phyloP scores from a whole-genome alignment of 2,113 vertebrate species.

The Harpagus bidentatus region DNA sequence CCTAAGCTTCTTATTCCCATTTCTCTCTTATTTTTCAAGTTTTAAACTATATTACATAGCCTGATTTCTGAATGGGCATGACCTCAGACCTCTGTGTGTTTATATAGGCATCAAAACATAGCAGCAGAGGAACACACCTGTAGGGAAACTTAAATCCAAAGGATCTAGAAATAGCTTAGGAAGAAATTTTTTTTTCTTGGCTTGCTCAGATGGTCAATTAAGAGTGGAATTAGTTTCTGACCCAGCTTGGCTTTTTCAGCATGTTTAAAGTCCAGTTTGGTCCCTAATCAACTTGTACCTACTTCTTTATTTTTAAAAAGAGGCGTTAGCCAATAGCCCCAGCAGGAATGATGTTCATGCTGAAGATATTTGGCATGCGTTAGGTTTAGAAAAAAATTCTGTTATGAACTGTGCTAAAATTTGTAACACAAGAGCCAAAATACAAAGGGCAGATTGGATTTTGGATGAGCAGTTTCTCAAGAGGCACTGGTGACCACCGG shows the following conservation, averaged over 20 bases:
- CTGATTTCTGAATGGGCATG: not conserved
- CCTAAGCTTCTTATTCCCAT: not conserved
- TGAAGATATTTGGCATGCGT: not conserved
- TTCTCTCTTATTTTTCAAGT: slow-evolving; percentile 3
- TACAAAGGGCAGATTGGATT: not conserved
- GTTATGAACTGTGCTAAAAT: not conserved
- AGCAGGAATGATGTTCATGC: not conserved
- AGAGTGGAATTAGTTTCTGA: not conserved
- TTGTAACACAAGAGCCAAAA: not conserved
- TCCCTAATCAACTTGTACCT: not conserved
- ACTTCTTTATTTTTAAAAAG: slow-evolving; percentile 45
- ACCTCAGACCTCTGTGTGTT: not conserved
- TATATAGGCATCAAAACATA: not conserved
- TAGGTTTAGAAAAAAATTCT: not conserved
- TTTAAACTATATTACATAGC: slow-evolving; percentile 1
- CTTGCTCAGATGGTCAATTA: not conserved
- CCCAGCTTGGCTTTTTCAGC: not conserved
- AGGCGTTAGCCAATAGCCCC: not conserved
- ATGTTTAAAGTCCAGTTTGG: not conserved
- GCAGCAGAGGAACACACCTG: not conserved
- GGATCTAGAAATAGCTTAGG: not conserved
- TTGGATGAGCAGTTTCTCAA: not conserved
- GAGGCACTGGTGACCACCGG: not conserved
- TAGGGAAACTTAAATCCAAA: not conserved
- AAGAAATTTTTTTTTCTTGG: not conserved